Evolutionary conservation across 2,113 vertebrate species (phyloP).

Genomic region (Nibea coibor): DNA sequence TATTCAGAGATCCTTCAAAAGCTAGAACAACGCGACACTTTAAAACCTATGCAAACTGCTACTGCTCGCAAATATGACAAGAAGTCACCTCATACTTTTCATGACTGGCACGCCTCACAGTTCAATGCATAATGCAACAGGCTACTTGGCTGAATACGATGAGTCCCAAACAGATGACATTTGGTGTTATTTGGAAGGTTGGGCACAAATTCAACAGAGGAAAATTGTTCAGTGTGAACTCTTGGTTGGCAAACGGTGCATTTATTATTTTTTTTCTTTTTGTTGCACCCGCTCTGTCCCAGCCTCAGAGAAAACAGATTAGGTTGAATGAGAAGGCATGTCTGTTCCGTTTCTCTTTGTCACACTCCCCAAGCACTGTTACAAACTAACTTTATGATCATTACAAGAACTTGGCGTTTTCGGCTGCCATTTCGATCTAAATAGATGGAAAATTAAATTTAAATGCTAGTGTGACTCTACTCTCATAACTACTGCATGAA

Average conservation of each 20-base stretch:
- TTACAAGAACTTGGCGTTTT: conserved; percentile 62
- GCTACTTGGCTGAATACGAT: conserved; percentile 54
- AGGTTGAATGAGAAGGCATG: conserved; percentile 39
- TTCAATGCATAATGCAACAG: conserved; percentile 70
- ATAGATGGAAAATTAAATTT: conserved; percentile 72
- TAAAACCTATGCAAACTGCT: background rate
- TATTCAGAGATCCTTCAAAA: conserved; percentile 2
- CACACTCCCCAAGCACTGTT: conserved; percentile 51
- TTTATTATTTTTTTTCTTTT: background rate
- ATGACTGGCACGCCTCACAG: conserved; percentile 44
- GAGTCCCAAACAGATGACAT: conserved; percentile 68
- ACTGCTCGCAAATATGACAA: conserved; percentile 13
- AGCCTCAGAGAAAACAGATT: conserved; percentile 51
- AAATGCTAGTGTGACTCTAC: conserved; percentile 62
- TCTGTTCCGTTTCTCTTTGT: conserved; percentile 54
- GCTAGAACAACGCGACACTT: conserved; percentile 2
- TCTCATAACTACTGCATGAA: conserved; percentile 22
- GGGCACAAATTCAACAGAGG: conserved; percentile 61
- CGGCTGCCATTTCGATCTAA: conserved; percentile 74
- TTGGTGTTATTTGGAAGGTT: conserved; percentile 67
- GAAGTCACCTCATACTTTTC: conserved; percentile 36
- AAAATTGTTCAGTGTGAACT: conserved; percentile 56
- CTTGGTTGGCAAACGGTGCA: conserved; percentile 16
- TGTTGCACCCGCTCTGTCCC: conserved; percentile 34
- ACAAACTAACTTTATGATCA: conserved; percentile 59